Conservation (phyloP, 1,140 invertebrate genomes). For the Caenorhabditis tropicalis region DNA sequence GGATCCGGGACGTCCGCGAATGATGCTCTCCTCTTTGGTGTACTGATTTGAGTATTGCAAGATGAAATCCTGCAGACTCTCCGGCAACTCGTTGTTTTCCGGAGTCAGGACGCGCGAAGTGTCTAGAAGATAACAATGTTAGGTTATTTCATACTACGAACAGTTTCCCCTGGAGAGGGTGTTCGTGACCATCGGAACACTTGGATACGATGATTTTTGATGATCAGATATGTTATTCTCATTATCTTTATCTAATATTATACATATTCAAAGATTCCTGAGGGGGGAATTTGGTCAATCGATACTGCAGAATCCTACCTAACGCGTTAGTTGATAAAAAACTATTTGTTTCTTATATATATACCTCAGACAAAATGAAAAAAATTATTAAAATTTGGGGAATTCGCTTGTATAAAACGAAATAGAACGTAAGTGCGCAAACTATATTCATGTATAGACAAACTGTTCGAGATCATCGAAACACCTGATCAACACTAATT, state of each 20-base stretch:
- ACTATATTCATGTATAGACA: too few species aligned
- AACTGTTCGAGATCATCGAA: background rate
- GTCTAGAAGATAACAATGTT: background rate
- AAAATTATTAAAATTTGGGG: too few species aligned
- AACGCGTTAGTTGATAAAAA: too few species aligned
- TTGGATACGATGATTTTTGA: background rate
- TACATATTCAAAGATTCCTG: too few species aligned
- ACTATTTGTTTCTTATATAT: too few species aligned
- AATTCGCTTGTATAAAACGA: too few species aligned
- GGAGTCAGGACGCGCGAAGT: conserved; percentile 14
- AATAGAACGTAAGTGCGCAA: too few species aligned
- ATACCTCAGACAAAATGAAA: too few species aligned
- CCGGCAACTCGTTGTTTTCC: conserved; percentile 66
- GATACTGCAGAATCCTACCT: too few species aligned
- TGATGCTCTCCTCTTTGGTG: conserved; percentile 21
- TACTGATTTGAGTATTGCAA: conserved; percentile 71
- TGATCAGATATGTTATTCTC: too few species aligned
- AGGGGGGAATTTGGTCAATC: too few species aligned
- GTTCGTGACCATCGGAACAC: conserved; percentile 6
- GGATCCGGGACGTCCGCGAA: conserved; percentile 46
- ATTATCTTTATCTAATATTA: too few species aligned
- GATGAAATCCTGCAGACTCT: conserved; percentile 70
- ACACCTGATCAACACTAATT: background rate
- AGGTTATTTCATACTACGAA: background rate
- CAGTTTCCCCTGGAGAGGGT: background rate